Base-by-base conservation (phyloP, 2,888 invertebrate genomes). In the Drosophila mercatorum region DNA sequence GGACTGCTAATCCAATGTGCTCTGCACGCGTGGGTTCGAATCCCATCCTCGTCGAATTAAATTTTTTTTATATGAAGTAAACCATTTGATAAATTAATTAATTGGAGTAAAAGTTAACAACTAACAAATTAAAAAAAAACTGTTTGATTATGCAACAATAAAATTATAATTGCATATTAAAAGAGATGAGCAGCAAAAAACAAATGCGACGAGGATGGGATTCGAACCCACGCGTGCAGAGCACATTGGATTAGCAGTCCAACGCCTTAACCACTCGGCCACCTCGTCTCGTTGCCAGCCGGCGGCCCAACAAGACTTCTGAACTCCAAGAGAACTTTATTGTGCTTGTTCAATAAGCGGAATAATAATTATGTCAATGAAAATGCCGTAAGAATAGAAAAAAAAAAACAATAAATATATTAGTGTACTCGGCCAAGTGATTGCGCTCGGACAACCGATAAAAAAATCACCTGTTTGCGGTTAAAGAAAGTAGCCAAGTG, bases 151-250 rank as follows among this genome's bases (percentile, higher is more conserved):
- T 38, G 2, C 4, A 17, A 1, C 14, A 40, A 22, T 22, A 7
- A 1, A 31, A 34, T 10, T 17, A 14, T 8, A 36, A 36, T 6
- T 11, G 31, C 5, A 34, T n/a, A 57, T 46, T 41, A 43, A 56
- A 34, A 17, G 4, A 49, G 38, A 34, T 31, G 34, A 34, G 34
- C 10, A 28, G 7, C 3, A 8, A 76, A 78, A 77, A 61, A 2
- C 28, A 17, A 12, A 8, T 61, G 31, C 95, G 95, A 95, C 95
- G 95, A 95, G 95, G 95, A 96, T 95, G 96, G 95, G 96, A 96
- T 96, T 96, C 96, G 96, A 96, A 96, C 96, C 95, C 96, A 96
- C 96, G 96, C 96, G 96, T 95, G 96, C 95, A 96, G 95, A 96
- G 95, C 96, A 95, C 96, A 96, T 95, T 96, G 95, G 96, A 96